These are phyloP conservation scores for Cerastis rubricosa DNA, from an alignment of 2,888 invertebrate species.

Conservation along the genomic window DNA sequence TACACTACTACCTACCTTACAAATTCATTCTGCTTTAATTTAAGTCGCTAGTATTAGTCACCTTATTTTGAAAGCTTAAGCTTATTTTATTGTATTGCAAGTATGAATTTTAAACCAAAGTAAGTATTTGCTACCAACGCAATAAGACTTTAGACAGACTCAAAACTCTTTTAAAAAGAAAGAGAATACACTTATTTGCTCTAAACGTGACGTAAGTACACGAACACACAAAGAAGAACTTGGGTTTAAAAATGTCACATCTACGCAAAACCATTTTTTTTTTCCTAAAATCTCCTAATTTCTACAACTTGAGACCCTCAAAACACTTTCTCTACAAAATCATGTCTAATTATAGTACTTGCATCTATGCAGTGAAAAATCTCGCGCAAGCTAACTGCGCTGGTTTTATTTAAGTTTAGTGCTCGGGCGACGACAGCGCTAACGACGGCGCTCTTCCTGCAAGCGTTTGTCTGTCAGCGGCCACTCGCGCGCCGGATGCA, in stretches of 20 bases:
- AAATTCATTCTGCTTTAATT: background rate
- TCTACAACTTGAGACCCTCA: background rate
- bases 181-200: background rate
- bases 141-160: background rate
- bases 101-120: background rate
- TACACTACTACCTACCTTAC: no score
- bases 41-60: background rate
- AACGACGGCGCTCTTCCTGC: conserved; percentile 88
- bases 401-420: conserved; percentile 79
- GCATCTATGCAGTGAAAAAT: conserved; percentile 72
- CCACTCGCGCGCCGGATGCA: conserved; percentile 85
- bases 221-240: background rate
- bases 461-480: conserved; percentile 86
- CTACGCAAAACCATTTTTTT: background rate
- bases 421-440: conserved; percentile 85
- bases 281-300: background rate
- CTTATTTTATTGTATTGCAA: background rate
- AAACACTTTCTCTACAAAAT: conserved; percentile 36
- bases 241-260: background rate
- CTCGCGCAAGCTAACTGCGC: conserved; percentile 64
- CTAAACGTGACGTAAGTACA: background rate
- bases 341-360: conserved; percentile 53
- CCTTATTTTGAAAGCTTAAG: no score
- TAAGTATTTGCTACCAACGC: background rate
- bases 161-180: background rate